phyloP scores from a whole-genome alignment of 37 sponge, comb jelly and placozoan species.

The Dysidea cf. avara region DNA sequence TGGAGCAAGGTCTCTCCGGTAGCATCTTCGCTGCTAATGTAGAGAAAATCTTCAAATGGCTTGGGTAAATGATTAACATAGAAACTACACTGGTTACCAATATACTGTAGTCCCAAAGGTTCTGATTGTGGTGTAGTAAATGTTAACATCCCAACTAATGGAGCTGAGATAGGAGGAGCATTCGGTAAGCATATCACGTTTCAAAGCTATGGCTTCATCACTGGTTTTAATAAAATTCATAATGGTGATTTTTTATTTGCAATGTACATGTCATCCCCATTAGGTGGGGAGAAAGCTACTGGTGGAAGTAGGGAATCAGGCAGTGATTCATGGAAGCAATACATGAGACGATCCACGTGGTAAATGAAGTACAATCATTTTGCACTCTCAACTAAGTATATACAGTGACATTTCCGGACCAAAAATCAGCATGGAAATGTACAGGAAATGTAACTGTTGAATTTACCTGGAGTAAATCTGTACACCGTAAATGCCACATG shows the following conservation, averaged over 20 bases:
- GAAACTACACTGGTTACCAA: neutral
- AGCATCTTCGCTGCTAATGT: conserved; percentile 84
- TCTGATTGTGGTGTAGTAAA: conserved; percentile 98
- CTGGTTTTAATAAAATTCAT: no score
- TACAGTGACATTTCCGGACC: no score
- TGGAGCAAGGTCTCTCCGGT: conserved; percentile 91
- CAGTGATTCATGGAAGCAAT: conserved; percentile 99
- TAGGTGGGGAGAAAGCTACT: conserved; percentile 97
- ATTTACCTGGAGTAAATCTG: no score
- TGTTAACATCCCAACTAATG: conserved; percentile 99
- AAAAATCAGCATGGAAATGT: no score
- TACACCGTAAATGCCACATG: no score
- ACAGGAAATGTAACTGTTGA: no score
- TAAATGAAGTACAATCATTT: conserved; percentile 19
- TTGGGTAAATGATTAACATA: conserved; percentile 42
- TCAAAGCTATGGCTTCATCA: neutral
- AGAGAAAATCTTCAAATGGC: conserved; percentile 89
- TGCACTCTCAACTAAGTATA: no score
- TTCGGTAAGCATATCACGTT: conserved; percentile 91
- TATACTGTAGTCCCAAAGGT: conserved; percentile 67
- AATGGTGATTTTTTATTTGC: no score
- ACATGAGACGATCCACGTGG: conserved; percentile 98
- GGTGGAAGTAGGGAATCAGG: conserved; percentile 97
- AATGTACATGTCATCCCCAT: no score
- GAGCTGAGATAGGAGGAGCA: conserved; percentile 99